Evolutionary conservation across 2,888 invertebrate genomes (phyloP), one percentile per base, ranked within the genome.

Genomic region (Prenolepis imparis): DNA sequence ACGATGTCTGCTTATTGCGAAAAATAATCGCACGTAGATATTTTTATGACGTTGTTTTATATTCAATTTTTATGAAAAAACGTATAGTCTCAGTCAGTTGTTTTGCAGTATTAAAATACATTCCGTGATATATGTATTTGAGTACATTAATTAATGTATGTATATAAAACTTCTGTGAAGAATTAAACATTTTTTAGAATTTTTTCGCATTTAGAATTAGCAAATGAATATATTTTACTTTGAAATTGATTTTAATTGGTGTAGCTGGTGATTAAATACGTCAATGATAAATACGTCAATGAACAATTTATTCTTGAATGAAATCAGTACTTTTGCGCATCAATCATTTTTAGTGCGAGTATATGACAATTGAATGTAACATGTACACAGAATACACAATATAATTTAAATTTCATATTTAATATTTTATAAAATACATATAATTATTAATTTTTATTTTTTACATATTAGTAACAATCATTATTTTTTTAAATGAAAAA

Each of bases 31-130:
- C n/a, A 5, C 3, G 6, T 28, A 44, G 8, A 18, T 18, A 1
- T 72, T 36, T 73, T 41, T 59, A 41, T 28, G n/a, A 12, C 72
- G 28, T 15, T n/a, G n/a, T 15, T 44, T 73, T n/a, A 73, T 24
- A 59, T 59, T 24, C 39, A 39, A 57, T 41, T 32, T 32, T 61
- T 59, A 41, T 9, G 5, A 15, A 61, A 52, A 8, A 73, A 61
- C 1, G 5, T 73, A 44, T 44, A 74, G 44, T 63, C 52, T 36
- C 1, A 28, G 11, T 5, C 18, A 59, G 18, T 61, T 61, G 3
- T 12, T 44, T 63, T 32, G 41, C 12, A 74, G 6, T 21, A n/a
- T 61, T 44, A 74, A 9, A 44, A 32, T 3, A 52, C 8, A 52
- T 15, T n/a, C 44, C 3, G 3, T 21, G 3, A 44, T 44, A 63